These are phyloP conservation scores for Ophiodon elongatus DNA, from an alignment of 2,113 vertebrate genomes.

Conservation along the genomic window DNA sequence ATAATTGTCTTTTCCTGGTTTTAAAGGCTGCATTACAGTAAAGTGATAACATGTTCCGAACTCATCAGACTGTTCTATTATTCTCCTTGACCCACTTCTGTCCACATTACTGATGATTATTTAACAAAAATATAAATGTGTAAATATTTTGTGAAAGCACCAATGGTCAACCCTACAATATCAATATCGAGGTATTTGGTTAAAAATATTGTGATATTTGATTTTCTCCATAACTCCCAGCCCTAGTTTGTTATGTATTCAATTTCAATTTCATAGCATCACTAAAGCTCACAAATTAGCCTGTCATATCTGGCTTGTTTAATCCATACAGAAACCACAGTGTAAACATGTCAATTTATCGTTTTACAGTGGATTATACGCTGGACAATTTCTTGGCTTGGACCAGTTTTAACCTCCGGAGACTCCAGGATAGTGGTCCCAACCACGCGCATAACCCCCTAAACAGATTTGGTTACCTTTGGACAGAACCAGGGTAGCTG, in stretches of 20 bases:
- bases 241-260: neutral
- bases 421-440: too few species aligned
- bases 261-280: neutral
- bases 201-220: neutral
- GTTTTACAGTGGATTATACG: neutral
- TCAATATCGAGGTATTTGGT: neutral
- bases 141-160: neutral
- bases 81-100: neutral
- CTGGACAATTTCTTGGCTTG: too few species aligned
- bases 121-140: neutral
- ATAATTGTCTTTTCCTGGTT: too few species aligned
- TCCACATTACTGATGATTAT: neutral
- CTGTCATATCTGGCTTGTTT: neutral
- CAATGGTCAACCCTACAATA: neutral
- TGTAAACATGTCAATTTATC: neutral
- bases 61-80: neutral
- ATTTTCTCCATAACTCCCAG: neutral
- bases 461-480: neutral
- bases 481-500: neutral
- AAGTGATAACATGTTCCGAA: too few species aligned
- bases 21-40: too few species aligned
- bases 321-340: neutral
- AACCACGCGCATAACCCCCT: neutral
- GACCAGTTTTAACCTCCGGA: too few species aligned
- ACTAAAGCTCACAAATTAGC: neutral